A percentile compares a stretch with the other conserved stretches of the same genome.
Evolutionary conservation across 2,888 invertebrate genomes (phyloP).

Genomic region (Eupithecia exiguata): DNA sequence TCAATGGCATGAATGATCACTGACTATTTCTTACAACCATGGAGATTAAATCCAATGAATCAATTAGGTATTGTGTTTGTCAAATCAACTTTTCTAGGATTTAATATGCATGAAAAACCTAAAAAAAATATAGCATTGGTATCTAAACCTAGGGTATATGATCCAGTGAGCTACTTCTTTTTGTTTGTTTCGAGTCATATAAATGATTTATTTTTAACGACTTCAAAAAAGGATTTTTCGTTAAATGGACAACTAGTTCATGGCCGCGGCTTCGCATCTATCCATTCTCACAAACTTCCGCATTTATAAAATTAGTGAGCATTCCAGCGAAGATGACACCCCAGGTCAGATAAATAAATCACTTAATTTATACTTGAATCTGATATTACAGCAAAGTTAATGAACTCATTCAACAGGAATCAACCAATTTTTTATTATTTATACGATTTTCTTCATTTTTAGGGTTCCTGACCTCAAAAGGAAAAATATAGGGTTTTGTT

Average conservation of each 20-base stretch:
- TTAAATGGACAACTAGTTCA: not conserved
- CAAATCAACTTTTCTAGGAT: not conserved
- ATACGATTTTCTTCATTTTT: no score
- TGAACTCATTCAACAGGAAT: no score
- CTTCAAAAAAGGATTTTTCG: not conserved
- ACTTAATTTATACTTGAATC: no score
- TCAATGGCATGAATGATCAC: conserved; percentile 56
- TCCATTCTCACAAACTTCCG: no score
- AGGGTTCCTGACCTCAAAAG: no score
- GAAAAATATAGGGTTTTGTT: no score
- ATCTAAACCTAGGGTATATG: not conserved
- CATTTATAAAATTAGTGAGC: no score
- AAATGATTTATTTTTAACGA: not conserved
- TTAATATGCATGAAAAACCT: not conserved
- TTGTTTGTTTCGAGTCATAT: not conserved
- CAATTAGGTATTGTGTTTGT: not conserved
- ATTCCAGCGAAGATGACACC: no score
- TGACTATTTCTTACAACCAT: conserved; percentile 19
- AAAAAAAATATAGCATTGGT: not conserved
- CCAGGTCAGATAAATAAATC: no score
- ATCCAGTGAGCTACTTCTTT: not conserved
- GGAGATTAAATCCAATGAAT: conserved; percentile 15
- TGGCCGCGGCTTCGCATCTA: no score
- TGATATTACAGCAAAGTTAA: no score
- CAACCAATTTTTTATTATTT: no score